phyloP scores from a whole-genome alignment of 2,888 invertebrate species.

The Xanthorhoe spadicearia region DNA sequence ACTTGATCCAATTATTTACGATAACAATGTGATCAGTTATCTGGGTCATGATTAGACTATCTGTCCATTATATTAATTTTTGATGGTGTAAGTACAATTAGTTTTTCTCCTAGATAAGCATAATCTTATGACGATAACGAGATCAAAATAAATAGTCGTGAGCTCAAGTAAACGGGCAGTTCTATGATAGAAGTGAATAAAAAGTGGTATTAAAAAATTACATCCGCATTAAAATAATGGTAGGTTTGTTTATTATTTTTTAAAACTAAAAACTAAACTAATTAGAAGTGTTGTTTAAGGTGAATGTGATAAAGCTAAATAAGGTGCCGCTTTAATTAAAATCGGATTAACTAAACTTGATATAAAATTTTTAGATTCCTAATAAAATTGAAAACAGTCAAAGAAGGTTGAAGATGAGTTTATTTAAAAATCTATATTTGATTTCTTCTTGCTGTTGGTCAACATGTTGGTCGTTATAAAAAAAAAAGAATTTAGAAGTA shows the following conservation, averaged over 20 bases:
- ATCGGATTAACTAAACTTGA: too few species aligned
- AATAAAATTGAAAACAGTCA: background rate
- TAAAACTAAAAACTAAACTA: background rate
- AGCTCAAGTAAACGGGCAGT: conserved; percentile 18
- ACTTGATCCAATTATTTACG: conserved; percentile 13
- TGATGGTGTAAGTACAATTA: conserved; percentile 8
- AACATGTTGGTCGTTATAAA: background rate
- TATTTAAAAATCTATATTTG: too few species aligned
- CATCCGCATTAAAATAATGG: background rate
- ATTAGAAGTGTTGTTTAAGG: background rate
- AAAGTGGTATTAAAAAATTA: background rate
- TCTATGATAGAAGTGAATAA: background rate
- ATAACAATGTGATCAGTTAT: background rate
- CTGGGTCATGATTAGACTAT: background rate
- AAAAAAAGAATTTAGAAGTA: background rate
- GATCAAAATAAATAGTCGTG: conserved; percentile 17
- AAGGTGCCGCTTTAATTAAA: background rate
- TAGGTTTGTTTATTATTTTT: background rate
- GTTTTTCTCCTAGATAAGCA: conserved; percentile 24
- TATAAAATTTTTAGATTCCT: too few species aligned
- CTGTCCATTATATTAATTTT: background rate
- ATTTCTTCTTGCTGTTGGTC: background rate
- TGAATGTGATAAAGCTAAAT: background rate
- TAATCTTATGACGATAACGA: conserved; percentile 29
- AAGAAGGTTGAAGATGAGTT: too few species aligned